A percentile compares a stretch with the other conserved stretches of the same genome.
These are phyloP conservation scores for Erythrocebus patas DNA, from an alignment of 2,113 vertebrate genomes.

Conservation along the genomic window DNA sequence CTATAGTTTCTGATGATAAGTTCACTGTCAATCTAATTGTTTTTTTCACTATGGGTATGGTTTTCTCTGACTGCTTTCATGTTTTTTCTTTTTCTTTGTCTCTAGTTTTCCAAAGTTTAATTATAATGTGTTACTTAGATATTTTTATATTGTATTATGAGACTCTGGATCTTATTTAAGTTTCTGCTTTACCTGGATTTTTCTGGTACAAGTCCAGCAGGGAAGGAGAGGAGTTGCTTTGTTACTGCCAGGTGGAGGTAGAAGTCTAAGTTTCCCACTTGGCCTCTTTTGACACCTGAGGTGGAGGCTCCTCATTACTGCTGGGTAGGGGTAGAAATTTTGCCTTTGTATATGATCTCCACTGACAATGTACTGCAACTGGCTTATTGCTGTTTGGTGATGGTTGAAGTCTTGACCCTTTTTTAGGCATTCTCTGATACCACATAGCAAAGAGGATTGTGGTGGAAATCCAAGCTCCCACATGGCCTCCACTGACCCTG, in stretches of 20 bases:
- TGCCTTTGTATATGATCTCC: background rate
- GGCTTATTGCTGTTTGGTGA: background rate
- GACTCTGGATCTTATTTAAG: background rate
- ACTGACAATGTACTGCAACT: background rate
- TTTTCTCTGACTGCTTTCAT: background rate
- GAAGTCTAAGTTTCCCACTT: background rate
- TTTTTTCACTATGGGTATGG: background rate
- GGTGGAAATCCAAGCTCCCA: background rate
- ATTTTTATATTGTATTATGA: background rate
- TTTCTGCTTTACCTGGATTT: background rate
- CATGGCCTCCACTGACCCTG: background rate
- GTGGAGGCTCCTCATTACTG: background rate
- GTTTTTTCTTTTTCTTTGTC: background rate
- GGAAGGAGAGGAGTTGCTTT: background rate
- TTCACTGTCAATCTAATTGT: background rate
- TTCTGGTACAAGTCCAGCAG: background rate
- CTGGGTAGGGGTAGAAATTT: background rate
- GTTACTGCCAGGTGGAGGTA: background rate
- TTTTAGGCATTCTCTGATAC: background rate
- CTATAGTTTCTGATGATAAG: background rate
- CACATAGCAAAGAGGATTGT: background rate
- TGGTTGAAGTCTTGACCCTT: background rate
- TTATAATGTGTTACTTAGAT: background rate
- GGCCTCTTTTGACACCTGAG: background rate
- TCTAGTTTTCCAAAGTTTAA: background rate